Evolutionary conservation across 2,113 vertebrate species (phyloP).

Genomic region (Leptocoma aspasia): DNA sequence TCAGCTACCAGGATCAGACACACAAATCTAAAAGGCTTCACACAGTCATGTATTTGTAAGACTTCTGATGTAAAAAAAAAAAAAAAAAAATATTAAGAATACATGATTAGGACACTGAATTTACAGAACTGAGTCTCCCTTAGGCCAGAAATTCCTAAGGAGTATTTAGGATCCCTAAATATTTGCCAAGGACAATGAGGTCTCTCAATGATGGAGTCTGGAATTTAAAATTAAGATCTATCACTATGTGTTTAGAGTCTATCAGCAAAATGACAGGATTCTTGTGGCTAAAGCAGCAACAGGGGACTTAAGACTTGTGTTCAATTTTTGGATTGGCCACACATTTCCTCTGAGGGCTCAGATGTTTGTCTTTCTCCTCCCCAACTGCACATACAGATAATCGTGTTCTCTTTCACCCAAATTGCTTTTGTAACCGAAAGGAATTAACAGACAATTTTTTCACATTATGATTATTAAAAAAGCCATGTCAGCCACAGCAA

Average conservation of each 20-base stretch:
- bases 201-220: not conserved
- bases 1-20: not conserved
- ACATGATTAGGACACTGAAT: not conserved
- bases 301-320: not conserved
- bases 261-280: not conserved
- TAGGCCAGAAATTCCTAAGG: not conserved
- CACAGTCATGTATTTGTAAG: not conserved
- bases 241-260: not conserved
- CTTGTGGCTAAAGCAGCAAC: not conserved
- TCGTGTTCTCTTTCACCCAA: not conserved
- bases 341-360: not conserved
- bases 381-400: not conserved
- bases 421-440: not conserved
- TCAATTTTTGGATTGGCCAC: not conserved
- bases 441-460: not conserved
- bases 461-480: not conserved
- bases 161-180: not conserved
- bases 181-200: not conserved
- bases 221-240: conserved; percentile 21
- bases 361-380: not conserved
- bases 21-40: conserved; percentile 3
- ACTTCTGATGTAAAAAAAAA: not conserved
- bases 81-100: not conserved
- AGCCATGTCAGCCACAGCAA: not conserved
- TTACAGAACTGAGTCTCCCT: not conserved